Evolutionary conservation across 2,888 invertebrate species (phyloP).

Genomic region (Schrankia costaestrigalis): DNA sequence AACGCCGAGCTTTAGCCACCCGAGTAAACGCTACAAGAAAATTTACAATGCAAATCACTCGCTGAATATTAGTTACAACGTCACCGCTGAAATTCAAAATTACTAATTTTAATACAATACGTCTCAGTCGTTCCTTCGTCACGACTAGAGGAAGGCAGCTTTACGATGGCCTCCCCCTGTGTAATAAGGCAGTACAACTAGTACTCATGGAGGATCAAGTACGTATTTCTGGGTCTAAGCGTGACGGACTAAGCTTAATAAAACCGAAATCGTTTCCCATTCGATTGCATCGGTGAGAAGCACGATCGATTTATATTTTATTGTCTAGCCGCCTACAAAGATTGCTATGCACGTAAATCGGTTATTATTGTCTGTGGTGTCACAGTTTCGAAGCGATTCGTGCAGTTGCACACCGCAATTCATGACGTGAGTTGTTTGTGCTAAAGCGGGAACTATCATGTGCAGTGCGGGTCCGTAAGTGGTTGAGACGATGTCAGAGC

Average conservation of each 20-base stretch:
- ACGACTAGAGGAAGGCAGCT: conserved; percentile 68
- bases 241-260: conserved; percentile 42
- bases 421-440: conserved; percentile 56
- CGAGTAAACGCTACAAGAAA: conserved; percentile 69
- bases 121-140: conserved; percentile 75
- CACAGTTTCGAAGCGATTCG: conserved; percentile 59
- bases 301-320: conserved; percentile 58
- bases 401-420: conserved; percentile 60
- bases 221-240: conserved; percentile 56
- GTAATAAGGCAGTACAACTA: conserved; percentile 41
- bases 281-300: conserved; percentile 48
- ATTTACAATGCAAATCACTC: conserved; percentile 79
- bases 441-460: conserved; percentile 49
- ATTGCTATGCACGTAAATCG: conserved; percentile 66
- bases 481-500: conserved; percentile 46
- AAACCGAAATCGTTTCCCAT: conserved; percentile 47
- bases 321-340: conserved; percentile 54
- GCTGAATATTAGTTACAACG: conserved; percentile 78
- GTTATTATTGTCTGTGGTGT: conserved; percentile 62
- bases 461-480: conserved; percentile 38
- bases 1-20: conserved; percentile 71
- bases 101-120: conserved; percentile 76
- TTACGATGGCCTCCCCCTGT: conserved; percentile 54
- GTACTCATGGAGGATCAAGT: conserved; percentile 71
- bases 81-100: conserved; percentile 76